These are phyloP conservation scores for Calephelis virginiensis DNA, from an alignment of 1,140 invertebrate species.

Conservation along the genomic window DNA sequence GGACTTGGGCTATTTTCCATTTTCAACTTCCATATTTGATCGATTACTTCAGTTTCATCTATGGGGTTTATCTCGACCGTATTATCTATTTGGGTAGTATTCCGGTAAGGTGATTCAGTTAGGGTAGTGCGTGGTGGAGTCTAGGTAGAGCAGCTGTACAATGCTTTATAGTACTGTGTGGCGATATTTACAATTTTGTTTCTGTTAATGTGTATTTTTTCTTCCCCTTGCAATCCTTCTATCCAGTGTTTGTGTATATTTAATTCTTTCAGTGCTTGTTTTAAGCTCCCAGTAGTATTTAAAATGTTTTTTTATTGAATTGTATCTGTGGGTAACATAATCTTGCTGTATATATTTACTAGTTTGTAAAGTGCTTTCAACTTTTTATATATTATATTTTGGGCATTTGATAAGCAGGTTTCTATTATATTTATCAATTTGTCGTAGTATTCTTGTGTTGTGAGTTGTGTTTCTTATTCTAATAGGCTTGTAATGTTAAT, in stretches of 20 bases:
- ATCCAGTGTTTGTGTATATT: background rate
- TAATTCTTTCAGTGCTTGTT: background rate
- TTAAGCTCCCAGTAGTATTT: background rate
- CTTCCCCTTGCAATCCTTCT: background rate
- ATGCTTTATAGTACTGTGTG: background rate
- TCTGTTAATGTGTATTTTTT: background rate
- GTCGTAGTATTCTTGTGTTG: too few relatives aligned
- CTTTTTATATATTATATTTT: too few relatives aligned
- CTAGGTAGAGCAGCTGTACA: background rate
- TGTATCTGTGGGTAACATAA: background rate
- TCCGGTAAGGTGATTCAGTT: background rate
- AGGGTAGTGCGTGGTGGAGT: background rate
- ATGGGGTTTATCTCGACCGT: background rate
- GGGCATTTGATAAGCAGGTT: too few relatives aligned
- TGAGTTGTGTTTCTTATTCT: too few relatives aligned
- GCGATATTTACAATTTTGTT: background rate
- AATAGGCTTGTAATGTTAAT: too few relatives aligned
- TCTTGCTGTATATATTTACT: background rate
- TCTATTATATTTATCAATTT: too few relatives aligned
- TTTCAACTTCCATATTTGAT: background rate
- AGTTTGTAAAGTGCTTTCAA: background rate
- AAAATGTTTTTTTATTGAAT: background rate
- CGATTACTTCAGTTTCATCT: background rate
- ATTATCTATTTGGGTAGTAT: background rate
- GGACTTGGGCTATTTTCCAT: background rate